A percentile compares a stretch with the other conserved stretches of the same genome.
Conservation (phyloP, 2,888 invertebrate species). For the Agriopis aurantiaria region DNA sequence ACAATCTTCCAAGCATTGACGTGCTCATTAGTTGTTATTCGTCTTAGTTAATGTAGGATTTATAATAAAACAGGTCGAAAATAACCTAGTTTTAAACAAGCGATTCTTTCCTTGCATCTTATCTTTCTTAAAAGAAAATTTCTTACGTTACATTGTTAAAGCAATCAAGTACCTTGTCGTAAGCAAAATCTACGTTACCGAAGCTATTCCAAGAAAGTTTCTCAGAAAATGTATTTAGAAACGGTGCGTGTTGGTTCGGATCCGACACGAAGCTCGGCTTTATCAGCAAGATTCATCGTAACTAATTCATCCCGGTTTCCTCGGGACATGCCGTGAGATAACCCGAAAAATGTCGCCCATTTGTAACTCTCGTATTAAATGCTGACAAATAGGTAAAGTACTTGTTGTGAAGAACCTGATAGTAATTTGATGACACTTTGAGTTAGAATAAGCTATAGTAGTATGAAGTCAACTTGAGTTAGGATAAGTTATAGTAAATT, state of each 20-base stretch:
- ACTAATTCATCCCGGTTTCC: slow-evolving; percentile 38
- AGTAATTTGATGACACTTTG: neutral
- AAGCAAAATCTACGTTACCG: slow-evolving; percentile 3
- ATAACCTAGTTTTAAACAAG: neutral
- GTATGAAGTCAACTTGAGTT: neutral
- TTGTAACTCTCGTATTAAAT: slow-evolving; percentile 35
- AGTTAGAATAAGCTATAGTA: neutral
- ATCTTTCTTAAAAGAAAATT: neutral
- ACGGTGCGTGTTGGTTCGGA: slow-evolving; percentile 9
- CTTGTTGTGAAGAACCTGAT: neutral
- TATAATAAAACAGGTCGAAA: neutral
- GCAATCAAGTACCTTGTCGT: neutral
- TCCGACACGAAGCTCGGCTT: slow-evolving; percentile 18
- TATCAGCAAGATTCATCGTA: slow-evolving; percentile 35
- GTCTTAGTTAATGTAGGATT: no score
- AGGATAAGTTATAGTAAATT: neutral
- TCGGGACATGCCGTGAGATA: slow-evolving; percentile 34
- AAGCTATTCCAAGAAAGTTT: neutral
- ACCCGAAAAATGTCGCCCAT: slow-evolving; percentile 42
- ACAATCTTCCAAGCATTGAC: no score
- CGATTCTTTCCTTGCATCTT: neutral
- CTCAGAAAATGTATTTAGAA: neutral
- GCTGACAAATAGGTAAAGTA: slow-evolving; percentile 37
- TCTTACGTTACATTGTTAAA: neutral
- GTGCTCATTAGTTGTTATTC: no score